A percentile compares a stretch with the other conserved stretches of the same genome.
phyloP scores from a whole-genome alignment of 2,888 invertebrate genomes.

The Heliconius hortense region DNA sequence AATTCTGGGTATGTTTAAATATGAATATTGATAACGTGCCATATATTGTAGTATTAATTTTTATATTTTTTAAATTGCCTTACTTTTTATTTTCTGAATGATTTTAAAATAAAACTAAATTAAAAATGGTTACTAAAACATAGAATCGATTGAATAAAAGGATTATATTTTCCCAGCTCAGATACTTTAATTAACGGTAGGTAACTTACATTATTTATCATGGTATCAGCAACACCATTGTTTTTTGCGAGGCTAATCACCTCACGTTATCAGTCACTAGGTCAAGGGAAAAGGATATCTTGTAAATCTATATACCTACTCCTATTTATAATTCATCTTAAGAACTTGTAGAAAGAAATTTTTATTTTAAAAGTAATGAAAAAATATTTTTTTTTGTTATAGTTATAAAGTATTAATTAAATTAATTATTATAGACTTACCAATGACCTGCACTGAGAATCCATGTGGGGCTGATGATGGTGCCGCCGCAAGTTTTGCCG shows the following conservation, averaged over 20 bases:
- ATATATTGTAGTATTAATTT: neutral
- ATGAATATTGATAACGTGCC: neutral
- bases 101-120: no score
- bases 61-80: neutral
- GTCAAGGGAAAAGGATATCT: slow-evolving; percentile 3
- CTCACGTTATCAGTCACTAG: neutral
- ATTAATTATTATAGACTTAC: neutral
- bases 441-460: slow-evolving; percentile 60
- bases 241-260: slow-evolving; percentile 8
- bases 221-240: slow-evolving; percentile 7
- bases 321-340: neutral
- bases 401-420: neutral
- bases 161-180: neutral
- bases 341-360: neutral
- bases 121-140: no score
- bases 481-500: slow-evolving; percentile 71
- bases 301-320: neutral
- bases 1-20: neutral
- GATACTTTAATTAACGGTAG: neutral
- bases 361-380: neutral
- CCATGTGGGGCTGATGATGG: slow-evolving; percentile 71
- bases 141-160: neutral
- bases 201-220: neutral
- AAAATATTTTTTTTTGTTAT: neutral
- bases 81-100: no score